Percentiles rank a stretch among this genome's conserved stretches.
These are phyloP conservation scores for Hypothenemus hampei DNA, from an alignment of 1,140 invertebrate species.

Conservation along the genomic window DNA sequence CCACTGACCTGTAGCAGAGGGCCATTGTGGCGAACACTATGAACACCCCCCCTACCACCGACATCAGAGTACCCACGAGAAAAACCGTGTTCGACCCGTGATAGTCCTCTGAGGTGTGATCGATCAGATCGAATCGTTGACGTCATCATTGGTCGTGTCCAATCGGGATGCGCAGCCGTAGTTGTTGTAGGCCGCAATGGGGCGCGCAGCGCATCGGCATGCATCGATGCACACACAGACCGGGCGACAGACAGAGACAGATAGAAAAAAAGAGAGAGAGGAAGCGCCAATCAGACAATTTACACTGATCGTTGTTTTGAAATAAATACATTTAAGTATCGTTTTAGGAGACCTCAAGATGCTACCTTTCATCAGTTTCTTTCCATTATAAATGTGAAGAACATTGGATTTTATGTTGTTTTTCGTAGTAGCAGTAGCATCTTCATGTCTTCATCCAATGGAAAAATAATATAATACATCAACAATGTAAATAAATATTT, in stretches of 20 bases:
- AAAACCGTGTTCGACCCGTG: slow-evolving; percentile 92
- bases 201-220: slow-evolving; percentile 28
- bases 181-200: slow-evolving; percentile 23
- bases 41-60: slow-evolving; percentile 97
- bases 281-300: slow-evolving; percentile 46
- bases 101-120: slow-evolving; percentile 71
- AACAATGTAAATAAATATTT: too few relatives aligned
- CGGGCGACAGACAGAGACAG: slow-evolving; percentile 38
- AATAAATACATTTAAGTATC: too few relatives aligned
- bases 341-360: too few relatives aligned
- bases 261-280: slow-evolving; percentile 41
- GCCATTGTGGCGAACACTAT: slow-evolving; percentile 96
- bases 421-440: too few relatives aligned
- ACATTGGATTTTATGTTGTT: too few relatives aligned
- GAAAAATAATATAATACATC: too few relatives aligned
- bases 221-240: slow-evolving; percentile 34
- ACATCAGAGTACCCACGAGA: slow-evolving; percentile 95
- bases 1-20: slow-evolving; percentile 98
- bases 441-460: neutral
- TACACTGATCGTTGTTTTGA: slow-evolving; percentile 14
- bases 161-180: slow-evolving; percentile 19
- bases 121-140: slow-evolving; percentile 39
- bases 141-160: slow-evolving; percentile 30
- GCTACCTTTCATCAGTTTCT: too few relatives aligned
- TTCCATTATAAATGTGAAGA: too few relatives aligned